Conservation (phyloP, 2,797 vertebrate species). For the Anguilla marmorata region DNA sequence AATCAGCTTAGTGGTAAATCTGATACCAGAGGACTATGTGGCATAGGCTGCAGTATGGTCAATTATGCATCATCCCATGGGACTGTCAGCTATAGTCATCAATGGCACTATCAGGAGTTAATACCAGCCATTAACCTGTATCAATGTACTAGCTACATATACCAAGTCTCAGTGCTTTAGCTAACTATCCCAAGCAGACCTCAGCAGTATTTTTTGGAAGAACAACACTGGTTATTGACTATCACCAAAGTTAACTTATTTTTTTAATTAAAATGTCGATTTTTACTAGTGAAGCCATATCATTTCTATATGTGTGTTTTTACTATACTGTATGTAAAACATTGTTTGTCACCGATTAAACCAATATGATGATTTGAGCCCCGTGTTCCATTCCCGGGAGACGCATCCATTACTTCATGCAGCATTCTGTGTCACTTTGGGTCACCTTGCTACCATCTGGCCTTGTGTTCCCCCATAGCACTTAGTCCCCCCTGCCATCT, state of each 20-base stretch:
- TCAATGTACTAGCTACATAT: neutral
- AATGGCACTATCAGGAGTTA: neutral
- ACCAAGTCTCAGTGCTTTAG: neutral
- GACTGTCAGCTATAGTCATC: neutral
- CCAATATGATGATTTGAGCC: neutral
- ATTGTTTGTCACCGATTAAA: neutral
- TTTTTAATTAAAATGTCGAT: too few relatives aligned
- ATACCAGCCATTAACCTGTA: neutral
- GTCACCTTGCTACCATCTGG: conserved; percentile 12
- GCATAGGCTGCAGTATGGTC: neutral
- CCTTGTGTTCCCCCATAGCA: neutral
- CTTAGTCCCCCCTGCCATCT: neutral
- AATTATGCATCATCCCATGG: neutral
- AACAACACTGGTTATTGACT: neutral
- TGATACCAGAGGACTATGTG: too few relatives aligned
- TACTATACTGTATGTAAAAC: neutral
- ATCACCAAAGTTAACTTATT: too few relatives aligned
- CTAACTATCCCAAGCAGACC: neutral
- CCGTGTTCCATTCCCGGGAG: neutral
- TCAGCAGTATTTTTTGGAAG: neutral
- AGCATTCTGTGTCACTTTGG: neutral
- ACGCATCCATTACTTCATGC: neutral
- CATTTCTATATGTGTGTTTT: too few relatives aligned
- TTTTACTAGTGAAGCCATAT: too few relatives aligned
- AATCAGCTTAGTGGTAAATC: too few relatives aligned